Evolutionary conservation across 2,888 invertebrate genomes (phyloP).

Genomic region (Campoplex nolae): DNA sequence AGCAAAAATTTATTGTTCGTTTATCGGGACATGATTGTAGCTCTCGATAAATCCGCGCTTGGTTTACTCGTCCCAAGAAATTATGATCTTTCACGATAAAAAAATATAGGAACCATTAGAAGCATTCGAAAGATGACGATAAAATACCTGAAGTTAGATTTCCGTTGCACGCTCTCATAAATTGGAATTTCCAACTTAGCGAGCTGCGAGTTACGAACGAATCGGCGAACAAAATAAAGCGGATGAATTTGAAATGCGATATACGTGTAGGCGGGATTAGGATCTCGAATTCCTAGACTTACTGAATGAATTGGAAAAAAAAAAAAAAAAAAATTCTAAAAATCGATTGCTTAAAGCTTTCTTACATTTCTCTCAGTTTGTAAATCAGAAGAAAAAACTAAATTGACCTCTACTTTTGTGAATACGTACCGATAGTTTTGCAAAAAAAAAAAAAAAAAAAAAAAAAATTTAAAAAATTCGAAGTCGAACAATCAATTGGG

Average conservation of each 20-base stretch:
- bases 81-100: neutral
- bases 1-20: neutral
- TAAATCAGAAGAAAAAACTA: neutral
- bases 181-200: slow-evolving; percentile 64
- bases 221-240: slow-evolving; percentile 44
- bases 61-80: neutral
- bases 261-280: slow-evolving; percentile 23
- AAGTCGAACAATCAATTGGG: neutral
- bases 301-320: neutral
- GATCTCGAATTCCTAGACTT: slow-evolving; percentile 44
- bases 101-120: neutral
- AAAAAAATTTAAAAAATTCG: neutral
- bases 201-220: slow-evolving; percentile 31
- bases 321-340: neutral
- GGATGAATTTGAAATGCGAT: slow-evolving; percentile 50
- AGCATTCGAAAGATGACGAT: slow-evolving; percentile 59
- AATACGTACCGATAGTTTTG: neutral
- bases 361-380: neutral
- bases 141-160: slow-evolving; percentile 48
- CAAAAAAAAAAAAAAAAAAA: too few species aligned
- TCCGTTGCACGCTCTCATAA: slow-evolving; percentile 43
- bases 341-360: neutral
- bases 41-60: too few species aligned
- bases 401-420: neutral
- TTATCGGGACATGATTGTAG: neutral